Conservation (phyloP, 1,140 invertebrate species). For the Brachionus asplanchnoidis region DNA sequence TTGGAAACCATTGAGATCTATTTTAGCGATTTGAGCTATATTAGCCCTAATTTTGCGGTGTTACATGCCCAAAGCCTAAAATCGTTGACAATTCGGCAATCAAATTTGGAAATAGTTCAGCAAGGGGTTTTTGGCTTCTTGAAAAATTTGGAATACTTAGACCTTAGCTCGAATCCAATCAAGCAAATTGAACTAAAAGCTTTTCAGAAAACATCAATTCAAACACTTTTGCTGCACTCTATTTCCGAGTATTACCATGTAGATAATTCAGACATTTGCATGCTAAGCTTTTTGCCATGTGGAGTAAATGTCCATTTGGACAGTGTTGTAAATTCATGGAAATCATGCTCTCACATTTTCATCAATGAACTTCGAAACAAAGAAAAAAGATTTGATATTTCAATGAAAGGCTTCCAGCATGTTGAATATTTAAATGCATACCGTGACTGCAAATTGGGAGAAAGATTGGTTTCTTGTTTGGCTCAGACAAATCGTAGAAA, state of each 20-base stretch:
- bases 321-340: neutral
- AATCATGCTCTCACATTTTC: neutral
- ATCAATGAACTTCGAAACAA: neutral
- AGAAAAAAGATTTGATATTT: neutral
- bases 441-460: neutral
- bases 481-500: neutral
- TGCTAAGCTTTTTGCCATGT: conserved; percentile 3
- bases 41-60: neutral
- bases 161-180: conserved; percentile 39
- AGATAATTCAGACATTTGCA: conserved; percentile 11
- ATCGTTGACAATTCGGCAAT: conserved; percentile 25
- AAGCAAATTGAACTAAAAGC: neutral
- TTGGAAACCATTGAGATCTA: conserved; percentile 28
- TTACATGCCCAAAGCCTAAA: neutral
- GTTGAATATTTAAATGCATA: neutral
- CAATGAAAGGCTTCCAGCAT: neutral
- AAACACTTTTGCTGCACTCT: neutral
- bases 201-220: neutral
- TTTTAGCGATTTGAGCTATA: conserved; percentile 17
- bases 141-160: conserved; percentile 7
- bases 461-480: neutral
- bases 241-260: conserved; percentile 22
- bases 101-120: conserved; percentile 13
- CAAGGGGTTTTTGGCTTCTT: neutral
- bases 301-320: neutral